A percentile compares a stretch with the other conserved stretches of the same genome.
Evolutionary conservation across 1,140 invertebrate genomes (phyloP).

Genomic region (Philotrypesis tridentata): DNA sequence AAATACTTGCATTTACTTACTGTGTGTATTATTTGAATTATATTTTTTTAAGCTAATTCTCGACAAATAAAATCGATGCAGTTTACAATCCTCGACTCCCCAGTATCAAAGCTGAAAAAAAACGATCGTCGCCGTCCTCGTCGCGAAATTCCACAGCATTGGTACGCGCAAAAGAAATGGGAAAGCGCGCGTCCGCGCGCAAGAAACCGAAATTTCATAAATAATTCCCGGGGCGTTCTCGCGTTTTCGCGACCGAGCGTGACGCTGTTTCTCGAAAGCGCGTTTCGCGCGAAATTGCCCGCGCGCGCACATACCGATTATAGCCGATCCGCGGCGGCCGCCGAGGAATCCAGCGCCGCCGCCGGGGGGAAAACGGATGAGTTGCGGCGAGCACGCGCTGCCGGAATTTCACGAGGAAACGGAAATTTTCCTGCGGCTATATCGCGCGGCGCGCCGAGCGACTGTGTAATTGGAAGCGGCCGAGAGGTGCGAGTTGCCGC

Average conservation of each 20-base stretch:
- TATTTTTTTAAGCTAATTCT: no score
- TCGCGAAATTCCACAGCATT: not conserved
- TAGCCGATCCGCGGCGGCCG: not conserved
- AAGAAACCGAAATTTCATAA: conserved; percentile 53
- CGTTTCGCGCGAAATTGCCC: not conserved
- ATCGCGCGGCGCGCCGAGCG: not conserved
- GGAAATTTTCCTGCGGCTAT: not conserved
- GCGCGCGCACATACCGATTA: not conserved
- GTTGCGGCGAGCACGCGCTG: no score
- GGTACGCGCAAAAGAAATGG: conserved; percentile 38
- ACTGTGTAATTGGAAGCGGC: not conserved
- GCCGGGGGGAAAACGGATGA: not conserved
- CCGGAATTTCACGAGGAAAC: conserved; percentile 21
- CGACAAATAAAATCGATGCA: no score
- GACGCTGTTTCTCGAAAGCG: conserved; percentile 53
- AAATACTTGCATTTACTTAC: no score
- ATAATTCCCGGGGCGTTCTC: conserved; percentile 44
- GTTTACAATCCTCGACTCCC: no score
- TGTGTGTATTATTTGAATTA: no score
- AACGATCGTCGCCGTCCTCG: no score
- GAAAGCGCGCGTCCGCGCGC: conserved; percentile 24
- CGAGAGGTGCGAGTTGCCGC: not conserved
- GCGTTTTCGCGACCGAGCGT: conserved; percentile 35
- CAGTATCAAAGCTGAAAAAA: no score
- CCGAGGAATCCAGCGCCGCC: no score